A percentile compares a stretch with the other conserved stretches of the same genome.
Conservation (phyloP, 1,140 invertebrate species). For the Brachionus asplanchnoidis region DNA sequence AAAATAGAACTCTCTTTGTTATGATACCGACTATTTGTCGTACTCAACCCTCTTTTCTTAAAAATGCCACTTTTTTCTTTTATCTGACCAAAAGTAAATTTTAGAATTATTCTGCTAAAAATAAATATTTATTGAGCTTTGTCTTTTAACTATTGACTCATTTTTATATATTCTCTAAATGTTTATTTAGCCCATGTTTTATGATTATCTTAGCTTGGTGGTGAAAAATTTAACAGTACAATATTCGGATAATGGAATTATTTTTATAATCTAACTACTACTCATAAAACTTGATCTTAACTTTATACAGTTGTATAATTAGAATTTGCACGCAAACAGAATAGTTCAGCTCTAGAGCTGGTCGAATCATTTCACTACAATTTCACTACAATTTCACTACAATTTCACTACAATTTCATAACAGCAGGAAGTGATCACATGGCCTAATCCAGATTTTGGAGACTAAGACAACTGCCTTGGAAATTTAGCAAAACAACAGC, state of each 20-base stretch:
- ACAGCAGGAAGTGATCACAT: not conserved
- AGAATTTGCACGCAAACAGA: not conserved
- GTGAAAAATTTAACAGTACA: conserved; percentile 21
- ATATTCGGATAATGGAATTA: conserved; percentile 23
- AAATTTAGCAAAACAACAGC: not conserved
- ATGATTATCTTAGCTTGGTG: not conserved
- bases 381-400: not conserved
- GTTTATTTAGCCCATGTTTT: not conserved
- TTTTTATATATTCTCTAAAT: not conserved
- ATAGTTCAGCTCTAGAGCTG: not conserved
- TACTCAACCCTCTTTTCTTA: not conserved
- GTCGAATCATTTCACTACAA: too few relatives aligned
- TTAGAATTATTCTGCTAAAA: not conserved
- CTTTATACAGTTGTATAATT: not conserved
- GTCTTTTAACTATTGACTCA: not conserved
- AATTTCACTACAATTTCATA: not conserved
- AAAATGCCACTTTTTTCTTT: not conserved
- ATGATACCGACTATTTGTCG: not conserved
- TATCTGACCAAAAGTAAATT: not conserved
- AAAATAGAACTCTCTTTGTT: not conserved
- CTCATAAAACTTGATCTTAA: not conserved
- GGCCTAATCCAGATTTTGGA: conserved; percentile 5
- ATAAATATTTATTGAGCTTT: not conserved
- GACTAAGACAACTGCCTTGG: not conserved
- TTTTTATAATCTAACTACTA: not conserved